Evolutionary conservation across 2,113 vertebrate genomes (phyloP).

Genomic region (Telmatochromis sp.): DNA sequence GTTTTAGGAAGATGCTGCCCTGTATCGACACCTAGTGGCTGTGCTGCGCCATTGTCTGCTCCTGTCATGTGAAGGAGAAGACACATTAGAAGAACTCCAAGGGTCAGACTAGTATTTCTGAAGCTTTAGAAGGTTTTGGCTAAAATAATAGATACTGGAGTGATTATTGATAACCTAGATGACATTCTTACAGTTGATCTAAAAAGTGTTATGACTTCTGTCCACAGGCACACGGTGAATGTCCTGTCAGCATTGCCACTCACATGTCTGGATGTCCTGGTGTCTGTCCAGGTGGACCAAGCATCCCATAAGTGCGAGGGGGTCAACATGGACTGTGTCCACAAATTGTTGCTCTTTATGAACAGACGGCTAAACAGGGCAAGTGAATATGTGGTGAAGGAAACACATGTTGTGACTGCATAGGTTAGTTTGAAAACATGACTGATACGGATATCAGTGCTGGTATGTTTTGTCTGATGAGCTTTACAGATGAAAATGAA

Average conservation of each 20-base stretch:
- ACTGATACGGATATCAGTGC: neutral
- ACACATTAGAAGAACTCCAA: conserved; percentile 51
- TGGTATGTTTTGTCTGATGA: neutral
- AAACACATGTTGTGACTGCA: neutral
- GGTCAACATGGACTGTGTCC: conserved; percentile 72
- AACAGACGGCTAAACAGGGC: conserved; percentile 49
- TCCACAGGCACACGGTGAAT: conserved; percentile 68
- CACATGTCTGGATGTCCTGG: conserved; percentile 66
- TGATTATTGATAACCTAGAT: neutral
- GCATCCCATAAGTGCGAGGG: conserved; percentile 55
- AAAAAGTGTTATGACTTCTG: neutral
- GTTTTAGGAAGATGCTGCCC: conserved; percentile 54
- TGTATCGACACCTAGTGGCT: conserved; percentile 60
- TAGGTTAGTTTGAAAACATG: neutral
- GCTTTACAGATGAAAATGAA: neutral
- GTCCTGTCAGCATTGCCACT: conserved; percentile 78
- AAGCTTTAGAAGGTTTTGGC: neutral
- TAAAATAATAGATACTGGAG: neutral
- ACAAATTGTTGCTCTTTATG: conserved; percentile 58
- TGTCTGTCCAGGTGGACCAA: conserved; percentile 38
- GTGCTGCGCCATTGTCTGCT: conserved; percentile 58
- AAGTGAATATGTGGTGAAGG: neutral
- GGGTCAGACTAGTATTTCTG: conserved; percentile 24
- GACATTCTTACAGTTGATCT: neutral
- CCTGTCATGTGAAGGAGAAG: conserved; percentile 42